A percentile compares a stretch with the other conserved stretches of the same genome.
Conservation (phyloP, 2,797 vertebrate genomes). For the Zalophus californianus region DNA sequence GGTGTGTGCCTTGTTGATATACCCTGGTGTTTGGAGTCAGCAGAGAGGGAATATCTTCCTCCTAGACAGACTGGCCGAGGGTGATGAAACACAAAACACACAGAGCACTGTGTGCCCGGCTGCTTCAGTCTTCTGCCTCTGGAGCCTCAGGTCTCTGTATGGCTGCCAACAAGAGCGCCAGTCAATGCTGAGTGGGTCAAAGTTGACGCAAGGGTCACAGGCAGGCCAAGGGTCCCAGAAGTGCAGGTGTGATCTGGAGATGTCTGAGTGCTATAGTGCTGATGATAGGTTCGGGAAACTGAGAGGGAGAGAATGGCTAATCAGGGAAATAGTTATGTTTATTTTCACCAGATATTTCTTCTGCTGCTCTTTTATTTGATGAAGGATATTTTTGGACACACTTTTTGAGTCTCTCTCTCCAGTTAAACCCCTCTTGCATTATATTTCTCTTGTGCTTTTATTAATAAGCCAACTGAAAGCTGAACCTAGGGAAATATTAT, state of each 20-base stretch:
- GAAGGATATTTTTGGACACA: neutral
- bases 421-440: neutral
- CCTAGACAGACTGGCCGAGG: neutral
- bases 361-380: neutral
- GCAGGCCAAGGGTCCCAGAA: neutral
- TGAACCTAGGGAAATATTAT: neutral
- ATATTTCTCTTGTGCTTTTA: neutral
- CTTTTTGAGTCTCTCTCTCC: neutral
- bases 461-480: neutral
- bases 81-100: conserved; percentile 64
- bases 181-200: neutral
- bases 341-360: neutral
- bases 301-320: neutral
- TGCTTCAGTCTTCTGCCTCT: neutral
- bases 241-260: neutral
- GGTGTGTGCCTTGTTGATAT: neutral
- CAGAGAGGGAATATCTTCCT: neutral
- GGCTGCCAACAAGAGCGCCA: neutral
- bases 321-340: neutral
- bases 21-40: neutral
- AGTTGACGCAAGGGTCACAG: neutral
- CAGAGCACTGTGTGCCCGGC: neutral
- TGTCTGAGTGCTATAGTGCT: neutral
- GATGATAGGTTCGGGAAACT: neutral
- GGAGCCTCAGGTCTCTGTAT: neutral